phyloP scores from a whole-genome alignment of 2,113 vertebrate species.

The Notarius quadriscutis region DNA sequence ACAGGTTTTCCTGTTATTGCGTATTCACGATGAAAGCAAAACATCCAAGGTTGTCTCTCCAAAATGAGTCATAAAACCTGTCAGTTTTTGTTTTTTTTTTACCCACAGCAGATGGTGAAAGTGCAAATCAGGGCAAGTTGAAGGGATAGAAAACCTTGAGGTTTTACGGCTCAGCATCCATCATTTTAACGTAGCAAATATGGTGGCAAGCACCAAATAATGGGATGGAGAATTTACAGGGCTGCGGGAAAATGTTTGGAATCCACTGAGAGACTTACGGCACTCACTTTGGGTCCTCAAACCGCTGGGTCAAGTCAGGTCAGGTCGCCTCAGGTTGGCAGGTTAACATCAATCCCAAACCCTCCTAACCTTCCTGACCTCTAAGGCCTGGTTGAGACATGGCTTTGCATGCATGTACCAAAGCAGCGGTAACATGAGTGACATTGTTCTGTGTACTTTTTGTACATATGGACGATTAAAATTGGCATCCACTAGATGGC shows the following conservation, averaged over 20 bases:
- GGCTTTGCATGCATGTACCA: neutral
- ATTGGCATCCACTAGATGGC: too few relatives aligned
- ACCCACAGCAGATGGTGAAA: conserved; percentile 27
- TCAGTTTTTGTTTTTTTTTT: neutral
- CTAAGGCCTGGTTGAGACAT: neutral
- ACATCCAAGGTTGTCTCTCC: neutral
- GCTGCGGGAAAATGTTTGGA: conserved; percentile 19
- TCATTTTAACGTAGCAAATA: conserved; percentile 52
- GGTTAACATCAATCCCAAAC: neutral
- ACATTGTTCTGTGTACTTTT: neutral
- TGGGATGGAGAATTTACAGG: conserved; percentile 30
- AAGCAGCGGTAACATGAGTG: neutral
- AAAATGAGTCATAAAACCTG: conserved; percentile 19
- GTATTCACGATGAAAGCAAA: neutral
- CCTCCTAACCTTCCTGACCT: neutral
- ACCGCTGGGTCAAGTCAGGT: neutral
- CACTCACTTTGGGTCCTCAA: neutral
- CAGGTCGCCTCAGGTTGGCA: neutral
- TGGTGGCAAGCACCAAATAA: conserved; percentile 43
- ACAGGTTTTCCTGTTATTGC: neutral
- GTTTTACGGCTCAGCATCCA: conserved; percentile 42
- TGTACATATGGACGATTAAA: too few relatives aligned
- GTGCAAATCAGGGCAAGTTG: conserved; percentile 1
- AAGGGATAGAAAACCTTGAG: conserved; percentile 28
- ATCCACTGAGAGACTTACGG: neutral